Conservation (phyloP, 2,888 invertebrate genomes). For the Ctenicera cuprea region DNA sequence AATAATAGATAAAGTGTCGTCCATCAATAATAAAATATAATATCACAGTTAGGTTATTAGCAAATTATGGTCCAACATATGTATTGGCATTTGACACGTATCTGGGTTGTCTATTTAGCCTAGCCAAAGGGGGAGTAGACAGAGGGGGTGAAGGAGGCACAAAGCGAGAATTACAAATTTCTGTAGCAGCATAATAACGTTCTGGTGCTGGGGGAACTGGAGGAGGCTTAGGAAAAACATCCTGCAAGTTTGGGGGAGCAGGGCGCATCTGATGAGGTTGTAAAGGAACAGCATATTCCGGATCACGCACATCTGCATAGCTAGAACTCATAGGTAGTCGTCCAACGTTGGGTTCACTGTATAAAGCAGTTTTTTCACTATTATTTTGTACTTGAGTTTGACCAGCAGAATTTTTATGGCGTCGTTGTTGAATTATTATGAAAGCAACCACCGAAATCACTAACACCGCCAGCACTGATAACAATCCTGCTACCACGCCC, state of each 20-base stretch:
- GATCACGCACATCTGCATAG: slow-evolving; percentile 74
- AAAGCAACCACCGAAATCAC: slow-evolving; percentile 68
- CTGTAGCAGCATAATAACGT: slow-evolving; percentile 83
- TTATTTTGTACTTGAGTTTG: slow-evolving; percentile 67
- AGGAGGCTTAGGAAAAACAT: slow-evolving; percentile 78
- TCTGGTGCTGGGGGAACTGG: slow-evolving; percentile 81
- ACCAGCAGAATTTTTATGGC: slow-evolving; percentile 67
- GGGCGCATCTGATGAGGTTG: slow-evolving; percentile 73
- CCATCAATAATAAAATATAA: slow-evolving; percentile 17
- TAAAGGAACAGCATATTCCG: slow-evolving; percentile 80
- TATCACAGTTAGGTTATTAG: slow-evolving; percentile 66
- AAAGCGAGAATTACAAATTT: slow-evolving; percentile 76
- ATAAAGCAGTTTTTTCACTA: slow-evolving; percentile 70
- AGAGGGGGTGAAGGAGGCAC: slow-evolving; percentile 70
- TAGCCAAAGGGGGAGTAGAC: slow-evolving; percentile 70
- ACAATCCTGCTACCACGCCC: slow-evolving; percentile 69
- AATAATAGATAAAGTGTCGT: slow-evolving; percentile 12
- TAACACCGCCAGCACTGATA: slow-evolving; percentile 68
- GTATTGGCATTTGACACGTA: slow-evolving; percentile 66
- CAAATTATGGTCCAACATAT: slow-evolving; percentile 68
- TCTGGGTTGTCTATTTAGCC: slow-evolving; percentile 71
- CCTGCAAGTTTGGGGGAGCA: slow-evolving; percentile 74
- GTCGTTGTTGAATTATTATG: slow-evolving; percentile 68
- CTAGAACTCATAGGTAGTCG: slow-evolving; percentile 65
- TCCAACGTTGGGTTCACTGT: slow-evolving; percentile 68